phyloP scores from a whole-genome alignment of 2,113 vertebrate genomes.

The Tursiops truncatus region DNA sequence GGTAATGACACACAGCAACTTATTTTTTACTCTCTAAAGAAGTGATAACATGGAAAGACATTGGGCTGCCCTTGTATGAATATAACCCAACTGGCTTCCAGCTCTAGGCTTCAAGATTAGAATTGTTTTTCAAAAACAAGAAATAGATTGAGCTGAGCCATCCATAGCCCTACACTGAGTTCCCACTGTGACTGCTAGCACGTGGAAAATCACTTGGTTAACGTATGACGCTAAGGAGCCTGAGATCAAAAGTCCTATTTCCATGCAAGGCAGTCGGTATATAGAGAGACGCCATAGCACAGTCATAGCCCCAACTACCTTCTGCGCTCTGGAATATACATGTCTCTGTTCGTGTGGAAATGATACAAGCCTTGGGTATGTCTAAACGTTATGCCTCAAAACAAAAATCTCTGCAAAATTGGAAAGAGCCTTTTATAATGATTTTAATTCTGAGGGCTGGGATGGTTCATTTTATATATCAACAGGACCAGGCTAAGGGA shows the following conservation, averaged over 20 bases:
- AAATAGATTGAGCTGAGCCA: neutral
- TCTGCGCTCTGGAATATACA: neutral
- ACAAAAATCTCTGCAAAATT: conserved; percentile 16
- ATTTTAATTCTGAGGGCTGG: neutral
- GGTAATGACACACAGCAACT: neutral
- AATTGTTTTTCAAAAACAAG: neutral
- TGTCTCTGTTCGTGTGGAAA: neutral
- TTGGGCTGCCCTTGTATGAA: neutral
- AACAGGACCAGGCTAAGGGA: neutral
- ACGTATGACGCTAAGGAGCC: neutral
- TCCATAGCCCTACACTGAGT: neutral
- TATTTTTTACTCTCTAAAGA: conserved; percentile 29
- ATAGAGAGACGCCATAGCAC: neutral
- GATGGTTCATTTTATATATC: neutral
- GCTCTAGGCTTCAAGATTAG: neutral
- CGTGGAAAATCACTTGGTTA: neutral
- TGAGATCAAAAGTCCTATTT: neutral
- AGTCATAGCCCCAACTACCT: neutral
- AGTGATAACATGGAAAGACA: neutral
- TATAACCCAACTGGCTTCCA: neutral
- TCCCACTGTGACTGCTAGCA: neutral
- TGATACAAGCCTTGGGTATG: neutral
- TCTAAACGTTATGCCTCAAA: neutral
- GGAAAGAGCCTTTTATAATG: neutral
- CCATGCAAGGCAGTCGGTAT: neutral